Evolutionary conservation across 2,113 vertebrate species (phyloP), one percentile per base, ranked within the genome.

Genomic region (Accipiter virgatus): DNA sequence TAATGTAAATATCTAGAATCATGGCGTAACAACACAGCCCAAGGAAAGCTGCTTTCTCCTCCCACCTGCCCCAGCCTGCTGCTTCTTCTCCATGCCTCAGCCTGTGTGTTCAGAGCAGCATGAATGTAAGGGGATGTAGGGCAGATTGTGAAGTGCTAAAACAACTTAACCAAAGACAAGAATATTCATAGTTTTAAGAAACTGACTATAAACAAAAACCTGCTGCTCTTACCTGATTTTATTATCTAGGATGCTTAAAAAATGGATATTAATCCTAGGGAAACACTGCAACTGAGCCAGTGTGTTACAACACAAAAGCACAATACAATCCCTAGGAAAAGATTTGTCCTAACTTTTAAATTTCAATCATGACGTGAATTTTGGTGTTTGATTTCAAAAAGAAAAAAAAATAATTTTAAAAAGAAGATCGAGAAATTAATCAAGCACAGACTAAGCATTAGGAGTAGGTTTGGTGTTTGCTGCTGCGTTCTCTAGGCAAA

Each of bases 1-100:
- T 27, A 75, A 65, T 0, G 1, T 62, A 73, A 90, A 80, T 40
- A 81, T 66, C 65, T 48, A 53, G 66, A 93, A 71, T 78, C 86
- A 48, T 2, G 4, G 82, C 0, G 4, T 40, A 91, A 91, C 68
- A 63, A 73, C 1, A 16, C 61, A 89, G 88, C 45, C 40, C 65
- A 81, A 48, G 56, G 80, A 92, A 74, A 89, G 65, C 88, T 53
- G 61, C 58, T 72, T 59, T 94, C 88, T 88, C 68, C 58, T 86
- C 77, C 88, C 94, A 86, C 86, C 61, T 91, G 94, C 70, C 91
- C 73, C 94, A 94, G 95, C 95, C 88, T 93, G 88, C 87, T 92
- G 59, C 92, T 94, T 38, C 63, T 63, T 20, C 40, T 55, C 94
- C 21, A 0, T 96, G 97, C 79, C 91, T 63, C 92, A 92, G 95